Conservation (phyloP, 2,888 invertebrate species). For the Spilosoma lubricipeda region DNA sequence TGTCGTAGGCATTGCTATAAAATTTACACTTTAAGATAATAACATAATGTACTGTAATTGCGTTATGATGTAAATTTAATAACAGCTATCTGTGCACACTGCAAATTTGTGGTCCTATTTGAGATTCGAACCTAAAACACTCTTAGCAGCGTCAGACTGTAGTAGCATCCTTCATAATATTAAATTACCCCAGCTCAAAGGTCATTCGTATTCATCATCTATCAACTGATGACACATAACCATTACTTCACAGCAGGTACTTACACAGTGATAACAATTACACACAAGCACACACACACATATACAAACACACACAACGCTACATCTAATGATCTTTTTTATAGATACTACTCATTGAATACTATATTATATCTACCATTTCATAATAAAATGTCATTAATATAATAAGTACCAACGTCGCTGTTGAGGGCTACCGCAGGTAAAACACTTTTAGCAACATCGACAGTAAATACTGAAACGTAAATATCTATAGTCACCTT, state of each 20-base stretch:
- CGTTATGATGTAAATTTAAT: too few relatives aligned
- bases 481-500: too few relatives aligned
- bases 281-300: constrained; percentile 4
- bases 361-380: constrained; percentile 21
- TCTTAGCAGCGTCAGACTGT: too few relatives aligned
- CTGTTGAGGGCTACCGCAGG: neutral
- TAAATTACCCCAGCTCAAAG: constrained; percentile 8
- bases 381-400: constrained; percentile 5
- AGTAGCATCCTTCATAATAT: neutral
- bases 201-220: constrained; percentile 11
- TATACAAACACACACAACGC: neutral
- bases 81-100: too few relatives aligned
- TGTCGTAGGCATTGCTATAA: too few relatives aligned
- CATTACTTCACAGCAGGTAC: constrained; percentile 11
- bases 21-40: too few relatives aligned
- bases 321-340: constrained; percentile 17
- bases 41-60: too few relatives aligned
- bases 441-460: neutral
- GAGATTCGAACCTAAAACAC: neutral
- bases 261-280: constrained; percentile 5
- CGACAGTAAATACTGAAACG: too few relatives aligned
- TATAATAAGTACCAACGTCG: neutral
- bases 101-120: too few relatives aligned
- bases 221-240: constrained; percentile 8
- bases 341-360: constrained; percentile 28